Percentiles rank a stretch among this genome's conserved stretches.
These are phyloP conservation scores for Astatoreochromis straeleni DNA, from an alignment of 2,113 vertebrate genomes.

Conservation along the genomic window DNA sequence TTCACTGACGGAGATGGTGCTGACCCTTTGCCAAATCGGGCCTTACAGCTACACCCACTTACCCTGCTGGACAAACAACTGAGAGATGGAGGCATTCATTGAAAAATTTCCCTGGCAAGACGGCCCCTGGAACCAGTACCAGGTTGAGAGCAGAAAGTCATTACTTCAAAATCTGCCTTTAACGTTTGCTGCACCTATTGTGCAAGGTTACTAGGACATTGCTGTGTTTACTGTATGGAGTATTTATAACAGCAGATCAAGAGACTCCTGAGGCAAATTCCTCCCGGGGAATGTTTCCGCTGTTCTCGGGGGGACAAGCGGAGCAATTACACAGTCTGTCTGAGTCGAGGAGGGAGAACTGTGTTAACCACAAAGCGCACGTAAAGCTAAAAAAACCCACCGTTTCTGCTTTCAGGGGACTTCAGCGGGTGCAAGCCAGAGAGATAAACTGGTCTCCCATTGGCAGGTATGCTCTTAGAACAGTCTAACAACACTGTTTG, in stretches of 20 bases:
- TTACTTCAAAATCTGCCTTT: conserved; percentile 3
- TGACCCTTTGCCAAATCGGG: conserved; percentile 48
- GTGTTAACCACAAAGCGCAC: conserved; percentile 8
- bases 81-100: conserved; percentile 23
- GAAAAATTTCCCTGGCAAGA: neutral
- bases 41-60: conserved; percentile 2
- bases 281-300: conserved; percentile 46
- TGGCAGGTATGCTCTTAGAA: conserved; percentile 30
- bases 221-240: conserved; percentile 39
- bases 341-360: conserved; percentile 25
- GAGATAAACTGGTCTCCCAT: conserved; percentile 14
- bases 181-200: neutral
- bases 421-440: neutral
- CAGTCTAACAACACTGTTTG: neutral
- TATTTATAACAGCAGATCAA: conserved; percentile 61
- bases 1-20: conserved; percentile 57
- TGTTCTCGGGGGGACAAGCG: conserved; percentile 32
- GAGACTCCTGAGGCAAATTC: conserved; percentile 41
- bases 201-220: neutral
- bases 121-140: neutral
- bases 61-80: neutral
- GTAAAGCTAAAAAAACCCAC: neutral
- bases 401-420: conserved; percentile 6
- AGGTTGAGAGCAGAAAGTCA: neutral
- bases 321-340: conserved; percentile 2